Conservation (phyloP, 1,140 invertebrate genomes). For the Potamilus streckersoni region DNA sequence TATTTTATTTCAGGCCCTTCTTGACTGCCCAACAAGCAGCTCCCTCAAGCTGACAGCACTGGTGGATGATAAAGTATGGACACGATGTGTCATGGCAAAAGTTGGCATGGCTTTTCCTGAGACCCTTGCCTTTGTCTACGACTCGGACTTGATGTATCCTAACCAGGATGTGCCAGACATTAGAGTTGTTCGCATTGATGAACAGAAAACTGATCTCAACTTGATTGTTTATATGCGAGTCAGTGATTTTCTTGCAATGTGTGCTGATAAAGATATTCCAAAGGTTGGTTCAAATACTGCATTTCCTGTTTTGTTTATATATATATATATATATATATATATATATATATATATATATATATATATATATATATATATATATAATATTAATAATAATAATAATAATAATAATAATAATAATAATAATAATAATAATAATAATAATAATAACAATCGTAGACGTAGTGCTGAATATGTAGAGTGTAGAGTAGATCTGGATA, state of each 20-base stretch:
- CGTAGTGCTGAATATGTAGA: too few species aligned
- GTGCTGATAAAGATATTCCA: neutral
- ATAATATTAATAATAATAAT: too few species aligned
- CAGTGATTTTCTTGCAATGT: slow-evolving; percentile 14
- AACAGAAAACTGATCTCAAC: neutral
- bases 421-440: too few species aligned
- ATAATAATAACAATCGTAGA: too few species aligned
- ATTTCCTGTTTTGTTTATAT: too few species aligned
- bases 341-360: too few species aligned
- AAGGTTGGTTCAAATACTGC: neutral
- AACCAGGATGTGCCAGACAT: slow-evolving; percentile 8
- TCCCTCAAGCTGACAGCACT: slow-evolving; percentile 34
- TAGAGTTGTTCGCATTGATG: neutral
- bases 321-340: too few species aligned
- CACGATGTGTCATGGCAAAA: slow-evolving; percentile 36
- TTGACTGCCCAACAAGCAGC: slow-evolving; percentile 46
- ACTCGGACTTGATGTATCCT: slow-evolving; percentile 3
- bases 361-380: too few species aligned
- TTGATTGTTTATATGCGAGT: neutral
- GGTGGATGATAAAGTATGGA: slow-evolving; percentile 47
- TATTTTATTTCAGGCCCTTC: neutral
- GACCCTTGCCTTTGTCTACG: slow-evolving; percentile 36
- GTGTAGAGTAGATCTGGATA: too few species aligned
- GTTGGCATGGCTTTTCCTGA: slow-evolving; percentile 34
- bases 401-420: too few species aligned